Evolutionary conservation across 1,140 invertebrate species (phyloP).

Genomic region (Aporrectodea caliginosa): DNA sequence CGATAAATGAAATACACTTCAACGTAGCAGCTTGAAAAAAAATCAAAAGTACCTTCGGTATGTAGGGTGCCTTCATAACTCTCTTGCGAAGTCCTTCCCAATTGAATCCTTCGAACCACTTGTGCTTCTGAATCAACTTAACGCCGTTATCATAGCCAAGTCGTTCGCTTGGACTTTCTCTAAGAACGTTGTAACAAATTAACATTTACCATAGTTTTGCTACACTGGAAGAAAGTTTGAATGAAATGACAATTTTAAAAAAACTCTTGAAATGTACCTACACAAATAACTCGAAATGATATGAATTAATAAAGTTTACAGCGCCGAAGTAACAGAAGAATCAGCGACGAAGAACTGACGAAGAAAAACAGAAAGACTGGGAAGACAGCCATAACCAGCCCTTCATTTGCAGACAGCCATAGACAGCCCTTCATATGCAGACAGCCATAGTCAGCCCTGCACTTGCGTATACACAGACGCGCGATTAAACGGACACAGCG

Average conservation of each 20-base stretch:
- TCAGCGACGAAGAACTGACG: not conserved
- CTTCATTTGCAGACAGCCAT: too few relatives aligned
- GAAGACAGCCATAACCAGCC: too few relatives aligned
- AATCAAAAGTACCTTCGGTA: constrained; percentile 67
- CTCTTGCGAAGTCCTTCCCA: constrained; percentile 91
- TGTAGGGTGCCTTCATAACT: constrained; percentile 87
- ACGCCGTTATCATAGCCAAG: constrained; percentile 96
- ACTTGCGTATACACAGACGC: too few relatives aligned
- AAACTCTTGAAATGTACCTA: too few relatives aligned
- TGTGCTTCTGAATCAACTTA: constrained; percentile 95
- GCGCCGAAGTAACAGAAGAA: too few relatives aligned
- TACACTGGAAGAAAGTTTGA: constrained; percentile 18
- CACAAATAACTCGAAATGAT: too few relatives aligned
- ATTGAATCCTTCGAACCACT: constrained; percentile 99
- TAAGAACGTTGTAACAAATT: not conserved
- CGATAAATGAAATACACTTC: not conserved
- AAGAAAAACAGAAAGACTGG: not conserved
- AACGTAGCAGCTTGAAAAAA: not conserved
- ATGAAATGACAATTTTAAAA: too few relatives aligned
- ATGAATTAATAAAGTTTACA: too few relatives aligned
- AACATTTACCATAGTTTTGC: constrained; percentile 1
- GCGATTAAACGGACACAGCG: too few relatives aligned
- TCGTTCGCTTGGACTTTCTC: constrained; percentile 92
- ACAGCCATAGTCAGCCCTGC: too few relatives aligned
- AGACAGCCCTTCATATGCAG: too few relatives aligned